Conservation (phyloP, 2,888 invertebrate species). For the Acleris sparsana region DNA sequence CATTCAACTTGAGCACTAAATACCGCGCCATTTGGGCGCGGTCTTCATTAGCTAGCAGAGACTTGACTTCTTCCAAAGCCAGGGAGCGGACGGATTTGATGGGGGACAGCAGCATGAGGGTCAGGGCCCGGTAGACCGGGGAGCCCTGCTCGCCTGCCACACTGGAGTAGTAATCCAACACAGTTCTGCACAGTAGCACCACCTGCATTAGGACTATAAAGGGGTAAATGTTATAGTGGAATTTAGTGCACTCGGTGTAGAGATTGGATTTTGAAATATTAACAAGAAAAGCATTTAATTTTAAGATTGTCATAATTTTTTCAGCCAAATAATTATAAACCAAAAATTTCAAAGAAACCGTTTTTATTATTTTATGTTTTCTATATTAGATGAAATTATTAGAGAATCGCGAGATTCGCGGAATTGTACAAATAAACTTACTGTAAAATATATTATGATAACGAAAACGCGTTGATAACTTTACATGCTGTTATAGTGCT, state of each 20-base stretch:
- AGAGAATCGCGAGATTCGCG: too few species aligned
- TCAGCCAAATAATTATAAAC: too few species aligned
- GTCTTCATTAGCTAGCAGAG: slow-evolving; percentile 84
- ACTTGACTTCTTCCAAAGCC: slow-evolving; percentile 84
- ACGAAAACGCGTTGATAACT: too few species aligned
- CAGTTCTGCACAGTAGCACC: slow-evolving; percentile 88
- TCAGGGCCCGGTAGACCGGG: slow-evolving; percentile 88
- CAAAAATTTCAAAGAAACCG: too few species aligned
- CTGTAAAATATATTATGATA: too few species aligned
- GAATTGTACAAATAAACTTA: too few species aligned
- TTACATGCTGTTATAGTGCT: neutral
- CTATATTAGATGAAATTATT: too few species aligned
- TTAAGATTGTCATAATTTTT: too few species aligned
- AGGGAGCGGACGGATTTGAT: slow-evolving; percentile 85
- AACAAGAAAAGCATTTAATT: neutral
- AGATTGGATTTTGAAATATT: slow-evolving; percentile 40
- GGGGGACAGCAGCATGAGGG: slow-evolving; percentile 87
- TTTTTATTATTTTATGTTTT: too few species aligned
- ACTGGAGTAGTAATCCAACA: slow-evolving; percentile 87
- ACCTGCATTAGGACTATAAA: slow-evolving; percentile 85
- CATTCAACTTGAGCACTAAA: slow-evolving; percentile 86
- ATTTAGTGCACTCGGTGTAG: slow-evolving; percentile 56
- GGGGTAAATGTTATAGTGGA: slow-evolving; percentile 60
- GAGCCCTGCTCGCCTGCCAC: slow-evolving; percentile 86
- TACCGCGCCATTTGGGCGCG: slow-evolving; percentile 85